Evolutionary conservation across 2,888 invertebrate species (phyloP).

Genomic region (Polylopha cassiicola): DNA sequence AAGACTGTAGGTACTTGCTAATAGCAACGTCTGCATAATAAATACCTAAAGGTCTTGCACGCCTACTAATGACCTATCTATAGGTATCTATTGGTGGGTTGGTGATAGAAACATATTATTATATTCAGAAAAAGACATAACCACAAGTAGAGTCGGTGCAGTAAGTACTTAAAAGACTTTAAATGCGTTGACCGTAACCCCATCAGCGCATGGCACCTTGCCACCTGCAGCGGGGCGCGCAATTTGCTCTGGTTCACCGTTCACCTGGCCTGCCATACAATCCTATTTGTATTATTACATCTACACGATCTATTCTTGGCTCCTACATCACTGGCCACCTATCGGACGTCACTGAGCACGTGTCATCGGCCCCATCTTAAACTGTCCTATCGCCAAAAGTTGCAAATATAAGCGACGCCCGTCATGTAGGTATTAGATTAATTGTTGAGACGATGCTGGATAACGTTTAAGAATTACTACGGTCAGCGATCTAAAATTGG

Average conservation of each 20-base stretch:
- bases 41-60: no score
- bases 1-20: no score
- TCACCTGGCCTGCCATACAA: constrained; percentile 52
- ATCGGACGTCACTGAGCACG: constrained; percentile 53
- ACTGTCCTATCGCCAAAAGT: constrained; percentile 33
- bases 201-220: constrained; percentile 33
- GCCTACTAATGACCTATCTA: no score
- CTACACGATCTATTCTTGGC: constrained; percentile 48
- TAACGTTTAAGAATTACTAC: constrained; percentile 3
- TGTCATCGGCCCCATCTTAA: constrained; percentile 50
- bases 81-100: no score
- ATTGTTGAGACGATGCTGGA: constrained; percentile 7
- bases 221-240: constrained; percentile 34
- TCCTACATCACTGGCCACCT: constrained; percentile 58
- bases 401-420: constrained; percentile 18
- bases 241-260: constrained; percentile 31
- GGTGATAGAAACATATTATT: no score
- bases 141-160: background rate
- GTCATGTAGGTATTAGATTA: constrained; percentile 17
- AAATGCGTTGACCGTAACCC: constrained; percentile 45
- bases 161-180: background rate
- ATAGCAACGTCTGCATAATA: no score
- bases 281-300: constrained; percentile 31
- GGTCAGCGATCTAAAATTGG: background rate
- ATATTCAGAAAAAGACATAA: no score